Percentiles rank a stretch among this genome's conserved stretches.
Evolutionary conservation across 2,797 vertebrate species (phyloP).

Genomic region (Onychomys torridus): DNA sequence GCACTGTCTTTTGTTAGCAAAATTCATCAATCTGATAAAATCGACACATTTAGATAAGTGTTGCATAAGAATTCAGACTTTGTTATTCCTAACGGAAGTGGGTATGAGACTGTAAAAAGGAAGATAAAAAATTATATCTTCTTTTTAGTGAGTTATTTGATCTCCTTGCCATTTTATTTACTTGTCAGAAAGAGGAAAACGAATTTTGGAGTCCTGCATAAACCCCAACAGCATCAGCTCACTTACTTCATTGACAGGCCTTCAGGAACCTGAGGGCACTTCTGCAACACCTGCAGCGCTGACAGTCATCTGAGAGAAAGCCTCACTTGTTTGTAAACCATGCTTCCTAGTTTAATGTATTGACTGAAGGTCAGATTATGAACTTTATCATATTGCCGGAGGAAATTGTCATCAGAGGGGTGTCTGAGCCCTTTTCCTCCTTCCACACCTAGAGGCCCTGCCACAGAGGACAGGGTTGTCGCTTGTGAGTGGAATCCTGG

Average conservation of each 20-base stretch:
- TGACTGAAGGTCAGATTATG: slow-evolving; percentile 23
- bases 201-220: slow-evolving; percentile 25
- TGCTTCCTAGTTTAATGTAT: slow-evolving; percentile 31
- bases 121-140: slow-evolving; percentile 81
- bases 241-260: neutral
- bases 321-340: slow-evolving; percentile 5
- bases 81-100: slow-evolving; percentile 74
- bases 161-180: slow-evolving; percentile 77
- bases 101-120: slow-evolving; percentile 78
- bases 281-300: neutral
- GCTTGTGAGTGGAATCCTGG: neutral
- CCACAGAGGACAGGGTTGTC: neutral
- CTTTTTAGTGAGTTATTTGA: slow-evolving; percentile 79
- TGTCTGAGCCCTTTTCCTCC: neutral
- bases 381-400: neutral
- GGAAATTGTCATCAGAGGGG: neutral
- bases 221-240: neutral
- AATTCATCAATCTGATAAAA: slow-evolving; percentile 83
- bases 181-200: slow-evolving; percentile 74
- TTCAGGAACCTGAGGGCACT: neutral
- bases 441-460: neutral
- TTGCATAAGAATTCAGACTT: slow-evolving; percentile 81
- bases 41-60: slow-evolving; percentile 81
- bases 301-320: slow-evolving; percentile 13
- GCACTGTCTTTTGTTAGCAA: slow-evolving; percentile 80